Evolutionary conservation across 2,888 invertebrate species (phyloP), one percentile per base, ranked within the genome.

Genomic region (Torymus tubicola): DNA sequence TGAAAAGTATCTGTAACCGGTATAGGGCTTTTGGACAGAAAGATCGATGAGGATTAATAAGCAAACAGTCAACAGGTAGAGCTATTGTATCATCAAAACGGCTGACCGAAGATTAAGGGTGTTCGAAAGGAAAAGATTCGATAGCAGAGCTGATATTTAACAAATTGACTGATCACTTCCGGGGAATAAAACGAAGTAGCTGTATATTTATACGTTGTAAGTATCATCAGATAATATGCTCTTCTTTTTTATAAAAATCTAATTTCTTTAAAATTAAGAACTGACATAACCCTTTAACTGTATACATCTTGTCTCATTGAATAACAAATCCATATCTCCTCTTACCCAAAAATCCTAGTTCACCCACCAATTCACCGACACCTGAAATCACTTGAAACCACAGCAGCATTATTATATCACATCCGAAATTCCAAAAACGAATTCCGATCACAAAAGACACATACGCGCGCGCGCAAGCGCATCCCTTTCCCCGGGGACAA

Each of bases 31-130:
- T 82, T 76, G 78, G 74, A 84, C 81, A 31, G 81, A 83, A 81
- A 81, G 84, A 85, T 75, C 75, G 80, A 74, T 82, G 84, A 86
- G 88, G 88, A 88, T 89, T 88, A 88, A 89, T 89, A 89, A 88
- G 88, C 87, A 85, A 85, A 84, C 82, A 87, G 86, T 88, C 87
- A 87, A 83, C 84, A 85, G 85, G 86, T 87, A 87, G 85, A 89
- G 84, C 86, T 86, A 87, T 88, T 88, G 88, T 88, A 85, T 87
- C 86, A 83, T 85, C 84, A 75, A 73, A 81, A 67, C 72, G 81
- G 81, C 81, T 81, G 74, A 76, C 75, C 77, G 74, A 73, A 21
- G 21, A 8, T 65, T 52, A 57, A 65, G 52, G 58, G 65, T 78
- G n/a, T n/a, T 78, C 65, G 58, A 65, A 78, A 65, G 78, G 52